Conservation (phyloP, 2,888 invertebrate genomes). For the Drosophila acutilabella region DNA sequence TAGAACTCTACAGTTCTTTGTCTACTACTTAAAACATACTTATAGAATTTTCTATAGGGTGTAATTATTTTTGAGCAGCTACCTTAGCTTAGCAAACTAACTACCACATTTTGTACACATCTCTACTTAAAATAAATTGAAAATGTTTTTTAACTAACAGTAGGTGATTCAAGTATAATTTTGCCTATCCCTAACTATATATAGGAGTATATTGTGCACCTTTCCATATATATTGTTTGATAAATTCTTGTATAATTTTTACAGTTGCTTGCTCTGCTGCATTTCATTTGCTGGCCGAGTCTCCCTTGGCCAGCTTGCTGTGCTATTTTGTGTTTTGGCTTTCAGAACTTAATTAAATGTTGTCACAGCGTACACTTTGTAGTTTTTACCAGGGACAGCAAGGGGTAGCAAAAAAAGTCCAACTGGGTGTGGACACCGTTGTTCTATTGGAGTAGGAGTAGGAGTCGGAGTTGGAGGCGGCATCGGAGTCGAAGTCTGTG, state of each 20-base stretch:
- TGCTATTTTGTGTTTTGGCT: slow-evolving; percentile 57
- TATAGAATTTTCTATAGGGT: no score
- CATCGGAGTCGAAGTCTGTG: slow-evolving; percentile 37
- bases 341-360: slow-evolving; percentile 79
- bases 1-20: no score
- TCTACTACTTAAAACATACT: no score
- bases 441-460: neutral
- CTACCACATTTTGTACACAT: neutral
- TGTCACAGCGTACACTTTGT: slow-evolving; percentile 79
- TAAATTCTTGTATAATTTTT: slow-evolving; percentile 76
- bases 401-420: neutral
- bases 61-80: no score
- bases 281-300: slow-evolving; percentile 34
- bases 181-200: neutral
- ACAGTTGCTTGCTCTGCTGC: slow-evolving; percentile 57
- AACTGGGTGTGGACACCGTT: neutral
- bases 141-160: neutral
- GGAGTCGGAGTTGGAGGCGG: neutral
- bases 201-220: neutral
- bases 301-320: slow-evolving; percentile 11
- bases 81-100: no score
- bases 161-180: slow-evolving; percentile 14
- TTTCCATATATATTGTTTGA: slow-evolving; percentile 50
- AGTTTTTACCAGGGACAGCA: slow-evolving; percentile 43
- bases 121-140: neutral